Evolutionary conservation across 2,113 vertebrate genomes (phyloP), one percentile per base, ranked within the genome.

Genomic region (Thunnus maccoyii): DNA sequence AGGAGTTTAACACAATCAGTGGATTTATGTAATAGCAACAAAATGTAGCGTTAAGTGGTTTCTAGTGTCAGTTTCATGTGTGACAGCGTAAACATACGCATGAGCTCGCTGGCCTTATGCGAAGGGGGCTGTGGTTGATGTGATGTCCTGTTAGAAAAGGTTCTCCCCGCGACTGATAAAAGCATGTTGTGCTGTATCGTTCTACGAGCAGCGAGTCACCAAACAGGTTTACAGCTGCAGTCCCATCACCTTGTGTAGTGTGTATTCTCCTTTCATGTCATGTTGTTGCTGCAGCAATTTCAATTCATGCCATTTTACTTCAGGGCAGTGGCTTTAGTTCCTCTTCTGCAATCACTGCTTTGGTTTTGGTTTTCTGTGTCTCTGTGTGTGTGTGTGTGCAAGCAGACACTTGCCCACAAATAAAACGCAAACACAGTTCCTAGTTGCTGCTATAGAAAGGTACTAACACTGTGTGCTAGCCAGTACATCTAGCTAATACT

Each of bases 341-440:
- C 47, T 15, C 54, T 48, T 64, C 47, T 14, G 20, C 51, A 22
- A 30, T 70, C 61, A 66, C 17, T 62, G 67, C 55, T 80, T 50
- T 67, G 3, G 44, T 73, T 63, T 14, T 16, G 10, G 41, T 48
- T 25, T 60, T 41, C 56, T 60, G 15, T 57, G 22, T 46, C 2
- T 13, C 2, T 60, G 12, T 57, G 22, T 46, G 3, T 13, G 9
- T 25, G 18, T 70, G 10, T 46, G 13, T 4, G 36, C 54, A 46
- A 72, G 56, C 82, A 76, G 50, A 70, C 60, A 71, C 56, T 51
- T 56, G 32, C 71, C 48, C 56, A 50, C 74, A 62, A 20, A 67
- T 44, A 13, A 56, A 70, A 73, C 15, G 10, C 50, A 62, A 60
- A 71, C 51, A 18, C 54, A 36, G 41, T 46, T 56, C 27, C 7